phyloP scores from a whole-genome alignment of 2,113 vertebrate genomes.

The Eulemur macaco region DNA sequence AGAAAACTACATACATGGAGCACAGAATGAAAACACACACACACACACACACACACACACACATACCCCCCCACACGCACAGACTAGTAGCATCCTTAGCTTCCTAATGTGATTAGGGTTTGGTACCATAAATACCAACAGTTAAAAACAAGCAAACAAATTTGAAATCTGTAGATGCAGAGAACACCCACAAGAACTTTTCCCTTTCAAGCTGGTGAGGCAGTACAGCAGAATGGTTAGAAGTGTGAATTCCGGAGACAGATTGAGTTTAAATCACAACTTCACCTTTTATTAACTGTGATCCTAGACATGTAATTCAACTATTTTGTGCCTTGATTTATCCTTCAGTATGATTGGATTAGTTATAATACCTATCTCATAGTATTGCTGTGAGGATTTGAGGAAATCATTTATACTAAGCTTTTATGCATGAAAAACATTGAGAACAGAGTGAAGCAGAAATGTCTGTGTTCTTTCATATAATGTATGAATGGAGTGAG shows the following conservation, averaged over 20 bases:
- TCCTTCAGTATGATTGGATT: background rate
- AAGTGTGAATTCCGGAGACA: background rate
- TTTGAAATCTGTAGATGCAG: background rate
- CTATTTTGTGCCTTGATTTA: background rate
- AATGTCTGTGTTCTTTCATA: background rate
- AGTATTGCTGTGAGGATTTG: background rate
- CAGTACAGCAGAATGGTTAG: background rate
- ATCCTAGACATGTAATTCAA: background rate
- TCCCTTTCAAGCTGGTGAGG: background rate
- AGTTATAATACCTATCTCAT: background rate
- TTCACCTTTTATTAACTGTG: background rate
- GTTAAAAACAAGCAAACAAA: conserved; percentile 3
- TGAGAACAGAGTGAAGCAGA: background rate
- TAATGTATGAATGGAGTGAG: background rate
- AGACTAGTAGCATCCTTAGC: background rate
- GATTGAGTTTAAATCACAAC: background rate
- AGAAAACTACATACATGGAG: background rate
- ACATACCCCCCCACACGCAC: background rate
- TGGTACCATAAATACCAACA: background rate
- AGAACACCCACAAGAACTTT: background rate
- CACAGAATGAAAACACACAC: background rate
- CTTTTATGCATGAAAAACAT: background rate
- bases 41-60: background rate
- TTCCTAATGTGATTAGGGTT: background rate
- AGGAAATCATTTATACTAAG: background rate